A percentile compares a stretch with the other conserved stretches of the same genome.
phyloP scores from a whole-genome alignment of 2,797 vertebrate genomes.

The Anableps anableps region DNA sequence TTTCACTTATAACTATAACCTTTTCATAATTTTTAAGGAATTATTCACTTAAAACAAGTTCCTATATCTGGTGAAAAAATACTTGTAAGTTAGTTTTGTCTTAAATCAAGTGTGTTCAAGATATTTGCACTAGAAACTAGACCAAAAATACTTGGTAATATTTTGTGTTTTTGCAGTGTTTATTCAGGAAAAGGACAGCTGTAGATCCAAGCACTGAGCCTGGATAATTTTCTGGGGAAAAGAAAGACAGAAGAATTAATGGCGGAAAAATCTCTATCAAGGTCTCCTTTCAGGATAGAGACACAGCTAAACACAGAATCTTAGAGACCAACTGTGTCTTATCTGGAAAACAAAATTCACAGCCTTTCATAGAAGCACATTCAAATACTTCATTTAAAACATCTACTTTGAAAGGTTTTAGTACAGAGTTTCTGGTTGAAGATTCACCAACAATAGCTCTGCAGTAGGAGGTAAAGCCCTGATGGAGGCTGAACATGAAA shows the following conservation, averaged over 20 bases:
- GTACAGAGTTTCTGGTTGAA: slow-evolving; percentile 21
- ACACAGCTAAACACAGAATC: not conserved
- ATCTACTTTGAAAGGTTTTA: slow-evolving; percentile 3
- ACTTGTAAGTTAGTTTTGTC: too few species aligned
- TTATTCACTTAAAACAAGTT: too few species aligned
- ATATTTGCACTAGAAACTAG: too few species aligned
- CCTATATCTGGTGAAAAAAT: too few species aligned
- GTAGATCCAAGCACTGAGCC: not conserved
- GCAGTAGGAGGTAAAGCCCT: slow-evolving; percentile 37
- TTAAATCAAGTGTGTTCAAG: too few species aligned
- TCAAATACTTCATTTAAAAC: not conserved
- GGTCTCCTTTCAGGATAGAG: not conserved
- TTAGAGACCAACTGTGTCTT: not conserved
- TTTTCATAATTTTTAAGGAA: too few species aligned
- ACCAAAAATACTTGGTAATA: too few species aligned
- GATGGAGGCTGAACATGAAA: slow-evolving; percentile 46
- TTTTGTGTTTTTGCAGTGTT: not conserved
- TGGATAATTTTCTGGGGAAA: not conserved
- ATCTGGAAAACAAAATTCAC: not conserved
- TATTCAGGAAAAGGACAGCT: not conserved
- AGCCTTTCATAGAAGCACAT: not conserved
- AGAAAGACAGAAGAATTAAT: not conserved
- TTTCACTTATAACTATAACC: too few species aligned
- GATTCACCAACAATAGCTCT: slow-evolving; percentile 29
- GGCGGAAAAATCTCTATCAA: not conserved